Conservation (phyloP, 2,113 vertebrate species). For the Eleginops maclovinus region DNA sequence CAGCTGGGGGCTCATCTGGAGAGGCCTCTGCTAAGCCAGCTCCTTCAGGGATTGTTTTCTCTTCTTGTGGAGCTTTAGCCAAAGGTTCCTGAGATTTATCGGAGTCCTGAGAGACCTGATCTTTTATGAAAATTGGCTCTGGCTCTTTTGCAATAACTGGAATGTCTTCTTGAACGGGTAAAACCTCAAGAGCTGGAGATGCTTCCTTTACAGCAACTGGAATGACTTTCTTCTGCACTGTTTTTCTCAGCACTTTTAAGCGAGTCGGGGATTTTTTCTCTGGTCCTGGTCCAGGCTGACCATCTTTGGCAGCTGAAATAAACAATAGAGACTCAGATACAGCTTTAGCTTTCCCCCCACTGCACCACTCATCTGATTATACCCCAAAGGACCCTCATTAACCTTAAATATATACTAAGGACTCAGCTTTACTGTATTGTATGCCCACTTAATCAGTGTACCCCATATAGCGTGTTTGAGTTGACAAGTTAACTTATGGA, state of each 20-base stretch:
- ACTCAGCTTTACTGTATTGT: neutral
- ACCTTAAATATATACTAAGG: neutral
- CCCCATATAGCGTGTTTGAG: neutral
- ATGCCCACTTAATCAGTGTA: too few relatives aligned
- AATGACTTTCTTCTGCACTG: slow-evolving; percentile 17
- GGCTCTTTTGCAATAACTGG: slow-evolving; percentile 8
- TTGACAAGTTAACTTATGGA: neutral
- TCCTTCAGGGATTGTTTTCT: neutral
- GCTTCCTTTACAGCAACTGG: slow-evolving; percentile 27
- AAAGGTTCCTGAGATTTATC: slow-evolving; percentile 2
- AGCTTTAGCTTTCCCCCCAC: neutral
- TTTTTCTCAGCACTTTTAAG: slow-evolving; percentile 7
- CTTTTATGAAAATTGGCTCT: neutral
- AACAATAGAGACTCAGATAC: neutral
- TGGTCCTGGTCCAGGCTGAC: neutral
- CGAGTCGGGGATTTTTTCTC: neutral
- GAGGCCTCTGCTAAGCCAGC: neutral
- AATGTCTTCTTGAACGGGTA: slow-evolving; percentile 13
- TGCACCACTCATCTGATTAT: neutral
- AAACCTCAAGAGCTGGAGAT: neutral
- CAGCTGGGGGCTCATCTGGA: neutral
- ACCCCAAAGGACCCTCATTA: neutral
- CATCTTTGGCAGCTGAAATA: slow-evolving; percentile 25
- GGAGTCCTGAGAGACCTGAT: neutral
- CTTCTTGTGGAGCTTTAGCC: slow-evolving; percentile 1